A percentile compares a stretch with the other conserved stretches of the same genome.
These are phyloP conservation scores for Neoaliturus tenellus DNA, from an alignment of 2,888 invertebrate genomes.

Conservation along the genomic window DNA sequence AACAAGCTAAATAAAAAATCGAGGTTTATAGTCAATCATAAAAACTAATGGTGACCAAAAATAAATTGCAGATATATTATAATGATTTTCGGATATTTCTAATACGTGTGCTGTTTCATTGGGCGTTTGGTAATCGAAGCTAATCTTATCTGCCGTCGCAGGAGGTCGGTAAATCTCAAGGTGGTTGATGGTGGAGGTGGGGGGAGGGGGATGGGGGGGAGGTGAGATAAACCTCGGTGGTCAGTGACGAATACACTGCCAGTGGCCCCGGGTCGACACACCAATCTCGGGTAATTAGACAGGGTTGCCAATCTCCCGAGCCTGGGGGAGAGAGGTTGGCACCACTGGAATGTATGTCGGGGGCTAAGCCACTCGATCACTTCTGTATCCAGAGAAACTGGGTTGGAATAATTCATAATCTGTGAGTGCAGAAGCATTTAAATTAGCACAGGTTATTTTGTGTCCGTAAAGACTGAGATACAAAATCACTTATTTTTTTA, in stretches of 20 bases:
- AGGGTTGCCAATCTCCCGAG: neutral
- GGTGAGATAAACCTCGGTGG: constrained; percentile 17
- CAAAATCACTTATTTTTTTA: too few relatives aligned
- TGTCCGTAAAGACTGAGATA: too few relatives aligned
- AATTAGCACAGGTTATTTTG: too few relatives aligned
- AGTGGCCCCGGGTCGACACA: constrained; percentile 13
- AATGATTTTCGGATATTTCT: neutral
- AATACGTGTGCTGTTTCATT: neutral
- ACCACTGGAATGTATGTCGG: neutral
- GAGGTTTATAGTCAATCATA: too few relatives aligned
- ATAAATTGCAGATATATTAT: too few relatives aligned
- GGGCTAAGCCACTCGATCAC: too few relatives aligned
- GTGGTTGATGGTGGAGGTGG: neutral
- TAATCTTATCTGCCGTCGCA: neutral
- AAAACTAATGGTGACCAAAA: too few relatives aligned
- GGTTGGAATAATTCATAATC: too few relatives aligned
- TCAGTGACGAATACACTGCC: constrained; percentile 37
- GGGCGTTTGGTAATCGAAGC: neutral
- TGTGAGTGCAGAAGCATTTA: too few relatives aligned
- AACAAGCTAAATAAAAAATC: too few relatives aligned
- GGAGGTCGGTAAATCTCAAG: neutral
- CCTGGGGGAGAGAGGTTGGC: neutral
- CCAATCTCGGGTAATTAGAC: constrained; percentile 7
- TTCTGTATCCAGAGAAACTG: too few relatives aligned
- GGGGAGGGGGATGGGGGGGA: neutral